Base-by-base conservation (phyloP, 2,888 invertebrate species). In the Euclidia mi region DNA sequence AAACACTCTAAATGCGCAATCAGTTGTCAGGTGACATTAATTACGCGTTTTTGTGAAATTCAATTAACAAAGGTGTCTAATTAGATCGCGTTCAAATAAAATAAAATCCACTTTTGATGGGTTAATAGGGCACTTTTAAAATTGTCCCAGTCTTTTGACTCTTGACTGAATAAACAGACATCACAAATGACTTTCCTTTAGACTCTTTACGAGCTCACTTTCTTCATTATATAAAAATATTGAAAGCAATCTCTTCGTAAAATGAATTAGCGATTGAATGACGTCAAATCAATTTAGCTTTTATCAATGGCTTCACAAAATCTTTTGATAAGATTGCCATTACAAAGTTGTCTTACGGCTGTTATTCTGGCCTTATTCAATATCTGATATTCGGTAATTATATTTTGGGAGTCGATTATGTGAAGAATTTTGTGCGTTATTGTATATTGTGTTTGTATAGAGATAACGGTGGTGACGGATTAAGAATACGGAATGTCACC, bases 211-310 rank as follows among this genome's bases (percentile, higher is more conserved):
- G 29, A 55, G 49, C 31, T 28, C 57, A 55, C 45, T 48, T 45
- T 34, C 48, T 45, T 53, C 47, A 51, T 57, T 56, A 53, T 48
- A 55, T 47, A 56, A 56, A 61, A 60, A 67, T 56, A 73, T 56
- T 63, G 50, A 62, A 67, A 52, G 64, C 72, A 69, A 58, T 70
- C 56, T 68, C 47, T 62, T 47, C 37, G 40, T 38, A 63, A 51
- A 58, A 50, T 15, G 40, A 57, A 46, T 49, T 65, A 51, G 50
- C 51, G 69, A 71, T 66, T 66, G 74, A 74, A 71, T 61, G 71
- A 66, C 61, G 56, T 49, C 49, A 58, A 67, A 65, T 63, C 63
- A 71, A 71, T 74, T 74, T 74, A 61, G 56, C 60, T 74, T 45
- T 56, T 46, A 71, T 65, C 60, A 52, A 65, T 31, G 56, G 55